Base-by-base conservation (phyloP, 2,113 vertebrate species). In the Marmota flaviventris region DNA sequence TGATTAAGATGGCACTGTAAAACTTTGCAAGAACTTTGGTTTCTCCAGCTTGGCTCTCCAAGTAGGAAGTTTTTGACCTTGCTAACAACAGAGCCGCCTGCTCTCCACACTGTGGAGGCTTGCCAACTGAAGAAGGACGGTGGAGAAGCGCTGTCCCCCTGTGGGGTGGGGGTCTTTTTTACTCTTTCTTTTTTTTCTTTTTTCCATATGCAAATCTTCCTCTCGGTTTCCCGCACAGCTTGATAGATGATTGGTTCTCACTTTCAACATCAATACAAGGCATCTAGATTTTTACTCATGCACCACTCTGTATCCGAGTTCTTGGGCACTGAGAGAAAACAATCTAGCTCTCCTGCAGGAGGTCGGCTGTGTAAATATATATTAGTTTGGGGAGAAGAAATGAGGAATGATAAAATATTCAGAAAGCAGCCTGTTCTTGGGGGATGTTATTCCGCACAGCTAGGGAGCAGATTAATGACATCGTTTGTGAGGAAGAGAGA, bases 361-460 rank as follows among this genome's bases (percentile, higher is more conserved):
- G 98, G 98, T 95, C 98, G 98, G 92, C 98, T 98, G 98, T 98
- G 98, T 98, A 99, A 98, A 99, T 98, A 98, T 97, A 98, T 98
- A 98, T 98, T 98, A 97, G 98, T 98, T 98, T 98, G 98, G 97
- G 98, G 97, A 99, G 98, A 98, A 98, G 98, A 97, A 98, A 98
- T 98, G 98, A 98, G 97, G 97, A 85, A 97, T 98, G 97, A 98
- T 99, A 98, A 98, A 99, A 99, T 99, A 99, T 99, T 99, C 98
- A 99, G 98, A 98, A 98, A 98, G 98, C 91, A 51, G 96, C 88
- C 97, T 98, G 94, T 81, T 98, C 98, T 98, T 98, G 97, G 97
- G 98, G 98, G 97, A 98, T 98, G 98, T 98, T 98, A 98, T 98
- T 98, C 97, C 51, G 98, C 99, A 98, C 99, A 99, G 98, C 97